Conservation (phyloP, 2,797 vertebrate genomes). For the Apogon talboti region DNA sequence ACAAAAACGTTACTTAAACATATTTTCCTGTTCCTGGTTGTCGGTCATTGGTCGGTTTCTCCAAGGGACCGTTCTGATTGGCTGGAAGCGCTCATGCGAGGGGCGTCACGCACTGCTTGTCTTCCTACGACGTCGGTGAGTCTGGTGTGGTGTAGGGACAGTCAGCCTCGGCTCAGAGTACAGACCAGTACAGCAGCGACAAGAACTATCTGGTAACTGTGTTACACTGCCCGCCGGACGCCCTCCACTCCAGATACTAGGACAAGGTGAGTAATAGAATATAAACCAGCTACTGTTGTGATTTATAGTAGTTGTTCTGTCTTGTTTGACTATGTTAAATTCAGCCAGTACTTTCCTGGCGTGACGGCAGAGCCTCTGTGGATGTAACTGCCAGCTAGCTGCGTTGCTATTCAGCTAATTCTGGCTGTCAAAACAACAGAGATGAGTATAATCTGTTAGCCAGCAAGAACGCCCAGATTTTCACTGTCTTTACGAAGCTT, state of each 20-base stretch:
- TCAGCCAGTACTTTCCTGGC: constrained; percentile 43
- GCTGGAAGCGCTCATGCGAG: constrained; percentile 66
- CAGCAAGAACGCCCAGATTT: constrained; percentile 36
- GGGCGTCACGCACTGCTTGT: constrained; percentile 43
- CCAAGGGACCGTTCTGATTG: constrained; percentile 52
- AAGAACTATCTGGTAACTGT: constrained; percentile 41
- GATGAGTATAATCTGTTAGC: constrained; percentile 66
- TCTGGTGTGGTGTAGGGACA: constrained; percentile 45
- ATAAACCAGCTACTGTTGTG: rapidly evolving
- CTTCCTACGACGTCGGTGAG: constrained; percentile 35
- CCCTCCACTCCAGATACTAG: not conserved
- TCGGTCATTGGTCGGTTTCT: constrained; percentile 33
- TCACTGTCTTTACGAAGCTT: constrained; percentile 10
- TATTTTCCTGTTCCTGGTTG: constrained; percentile 53
- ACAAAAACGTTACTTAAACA: constrained; percentile 38
- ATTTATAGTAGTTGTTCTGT: constrained; percentile 27
- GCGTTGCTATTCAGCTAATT: constrained; percentile 73
- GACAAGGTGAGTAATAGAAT: constrained; percentile 51
- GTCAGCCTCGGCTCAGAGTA: constrained; percentile 23
- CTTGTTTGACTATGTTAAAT: constrained; percentile 53
- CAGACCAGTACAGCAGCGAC: not conserved
- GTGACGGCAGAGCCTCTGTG: constrained; percentile 34
- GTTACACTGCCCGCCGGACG: constrained; percentile 9
- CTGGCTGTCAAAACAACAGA: constrained; percentile 76
- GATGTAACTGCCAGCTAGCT: constrained; percentile 68